phyloP scores from a whole-genome alignment of 2,888 invertebrate genomes.

The Biston betularia region DNA sequence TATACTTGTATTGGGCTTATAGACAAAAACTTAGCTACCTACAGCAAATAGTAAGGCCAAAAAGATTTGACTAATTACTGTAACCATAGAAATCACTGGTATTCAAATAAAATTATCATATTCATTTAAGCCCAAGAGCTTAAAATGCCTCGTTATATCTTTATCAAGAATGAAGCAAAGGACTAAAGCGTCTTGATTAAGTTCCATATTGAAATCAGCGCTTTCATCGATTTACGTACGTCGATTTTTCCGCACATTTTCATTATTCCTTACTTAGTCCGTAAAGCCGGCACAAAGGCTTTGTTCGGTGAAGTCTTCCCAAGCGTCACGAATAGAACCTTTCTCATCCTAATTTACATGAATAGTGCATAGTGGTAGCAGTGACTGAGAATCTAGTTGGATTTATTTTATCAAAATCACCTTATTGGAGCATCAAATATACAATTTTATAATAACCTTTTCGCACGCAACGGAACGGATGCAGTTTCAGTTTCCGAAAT shows the following conservation, averaged over 20 bases:
- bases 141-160: no score
- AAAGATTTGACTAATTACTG: no score
- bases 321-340: slow-evolving; percentile 57
- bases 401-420: not conserved
- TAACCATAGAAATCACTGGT: no score
- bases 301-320: slow-evolving; percentile 59
- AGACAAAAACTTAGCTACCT: no score
- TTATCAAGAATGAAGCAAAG: slow-evolving; percentile 15
- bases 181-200: slow-evolving; percentile 20
- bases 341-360: slow-evolving; percentile 69
- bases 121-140: no score
- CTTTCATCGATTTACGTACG: slow-evolving; percentile 50
- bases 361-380: slow-evolving; percentile 55
- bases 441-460: no score
- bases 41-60: no score
- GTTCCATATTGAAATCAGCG: slow-evolving; percentile 40
- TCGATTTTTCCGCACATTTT: slow-evolving; percentile 57
- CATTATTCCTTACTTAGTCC: slow-evolving; percentile 67
- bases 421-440: not conserved
- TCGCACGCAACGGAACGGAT: no score
- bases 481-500: no score
- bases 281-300: slow-evolving; percentile 64
- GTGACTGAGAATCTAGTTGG: slow-evolving; percentile 1
- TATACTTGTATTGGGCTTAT: no score
- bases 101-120: no score